Conservation (phyloP, 1,140 invertebrate species). For the Calosoma granatense region DNA sequence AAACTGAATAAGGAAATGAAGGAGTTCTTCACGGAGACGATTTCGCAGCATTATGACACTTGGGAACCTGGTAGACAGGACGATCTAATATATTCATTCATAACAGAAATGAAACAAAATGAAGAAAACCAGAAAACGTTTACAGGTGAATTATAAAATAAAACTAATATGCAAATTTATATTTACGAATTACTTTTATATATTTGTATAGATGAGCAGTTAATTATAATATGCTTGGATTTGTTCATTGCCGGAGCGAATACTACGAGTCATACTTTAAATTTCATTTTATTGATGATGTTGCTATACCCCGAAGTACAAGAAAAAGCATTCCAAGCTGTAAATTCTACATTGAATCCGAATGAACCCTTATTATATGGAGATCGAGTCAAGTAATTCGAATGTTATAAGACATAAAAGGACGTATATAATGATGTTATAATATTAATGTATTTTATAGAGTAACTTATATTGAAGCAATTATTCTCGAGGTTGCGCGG, state of each 20-base stretch:
- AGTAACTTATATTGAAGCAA: constrained; percentile 45
- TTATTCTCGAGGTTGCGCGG: constrained; percentile 45
- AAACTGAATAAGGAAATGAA: constrained; percentile 51
- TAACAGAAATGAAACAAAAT: constrained; percentile 51
- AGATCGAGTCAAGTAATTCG: constrained; percentile 24
- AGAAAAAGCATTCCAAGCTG: constrained; percentile 50
- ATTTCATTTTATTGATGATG: constrained; percentile 59
- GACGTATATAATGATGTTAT: neutral
- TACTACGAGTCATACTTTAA: constrained; percentile 61
- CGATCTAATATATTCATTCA: constrained; percentile 69
- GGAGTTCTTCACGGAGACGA: constrained; percentile 44
- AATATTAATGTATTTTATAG: constrained; percentile 27
- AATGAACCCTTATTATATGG: constrained; percentile 30
- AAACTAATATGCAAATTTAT: constrained; percentile 11
- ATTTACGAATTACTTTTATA: constrained; percentile 14
- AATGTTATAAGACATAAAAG: too few species aligned
- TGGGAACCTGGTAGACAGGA: constrained; percentile 39
- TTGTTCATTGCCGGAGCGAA: constrained; percentile 59
- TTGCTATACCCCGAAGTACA: constrained; percentile 56
- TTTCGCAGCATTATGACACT: constrained; percentile 46
- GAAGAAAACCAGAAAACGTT: constrained; percentile 40
- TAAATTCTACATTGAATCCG: constrained; percentile 42
- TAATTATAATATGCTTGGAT: constrained; percentile 58
- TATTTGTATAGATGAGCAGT: constrained; percentile 53
- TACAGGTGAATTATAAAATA: constrained; percentile 42